Base-by-base conservation (phyloP, 1,140 invertebrate genomes). In the Drosophila sproati region DNA sequence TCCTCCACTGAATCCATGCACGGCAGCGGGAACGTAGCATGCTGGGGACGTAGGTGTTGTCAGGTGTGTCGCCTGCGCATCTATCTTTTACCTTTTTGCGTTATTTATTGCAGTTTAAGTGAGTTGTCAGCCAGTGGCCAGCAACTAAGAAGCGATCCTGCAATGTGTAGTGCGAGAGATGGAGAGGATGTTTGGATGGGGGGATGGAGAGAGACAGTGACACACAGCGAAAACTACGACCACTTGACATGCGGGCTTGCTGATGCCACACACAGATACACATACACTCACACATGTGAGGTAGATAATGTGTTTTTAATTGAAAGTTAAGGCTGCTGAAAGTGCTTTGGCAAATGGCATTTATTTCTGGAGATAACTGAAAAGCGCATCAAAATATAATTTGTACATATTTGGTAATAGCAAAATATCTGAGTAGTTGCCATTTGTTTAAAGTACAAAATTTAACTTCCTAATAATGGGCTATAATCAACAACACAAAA, bases 51-150 rank as follows among this genome's bases (percentile, higher is more conserved):
- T 73, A 76, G 77, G 73, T 80, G 77, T 80, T 78, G 76, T 86
- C 83, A 86, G 82, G 82, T 86, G 82, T 82, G 76, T 78, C 60
- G 64, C 67, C 60, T 78, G 66, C 41, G 59, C 68, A 63, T 37
- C 68, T 71, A 71, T 41, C 54, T 47, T 78, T 57, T 73, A 66
- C 66, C 74, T 64, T 73, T 81, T 67, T 83, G 51, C 67, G 67
- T 89, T 88, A 88, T 88, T 88, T 88, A 88, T 88, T 78, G 85
- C 80, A 77, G 77, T 88, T 88, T 88, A 88, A 88, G 85, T 88
- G 85, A 88, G 85, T 88, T 88, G 85, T 89, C 85, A 85, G 62
- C 59, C 59, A 73, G 43, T 54, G 73, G 63, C 41, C 66, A 67
- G 59, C 37, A 48, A 37, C 39, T 43, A 43, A 43, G 39, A 4